A percentile compares a stretch with the other conserved stretches of the same genome.
Evolutionary conservation across 2,113 vertebrate species (phyloP).

Genomic region (Castor canadensis): DNA sequence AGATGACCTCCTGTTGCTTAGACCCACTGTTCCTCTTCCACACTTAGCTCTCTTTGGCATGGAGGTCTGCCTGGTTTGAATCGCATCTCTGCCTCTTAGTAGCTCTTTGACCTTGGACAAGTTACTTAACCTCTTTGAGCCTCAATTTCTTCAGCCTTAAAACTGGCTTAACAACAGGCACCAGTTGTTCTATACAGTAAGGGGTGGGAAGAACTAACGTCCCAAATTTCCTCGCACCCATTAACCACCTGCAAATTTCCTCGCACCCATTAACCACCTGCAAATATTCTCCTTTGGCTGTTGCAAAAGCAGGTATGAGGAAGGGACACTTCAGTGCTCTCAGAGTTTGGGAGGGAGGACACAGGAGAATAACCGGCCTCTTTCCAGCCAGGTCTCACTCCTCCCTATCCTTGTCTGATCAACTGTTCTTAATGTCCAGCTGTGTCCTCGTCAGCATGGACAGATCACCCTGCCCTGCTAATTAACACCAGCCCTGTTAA

Average conservation of each 20-base stretch:
- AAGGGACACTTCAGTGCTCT: neutral
- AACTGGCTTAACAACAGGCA: neutral
- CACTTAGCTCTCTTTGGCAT: neutral
- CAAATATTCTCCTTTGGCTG: neutral
- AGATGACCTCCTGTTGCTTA: neutral
- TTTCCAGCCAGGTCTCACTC: neutral
- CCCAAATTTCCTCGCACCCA: neutral
- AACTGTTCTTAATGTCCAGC: slow-evolving; percentile 55
- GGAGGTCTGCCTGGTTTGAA: neutral
- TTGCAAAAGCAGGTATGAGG: neutral
- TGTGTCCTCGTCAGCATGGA: slow-evolving; percentile 62
- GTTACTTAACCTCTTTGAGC: neutral
- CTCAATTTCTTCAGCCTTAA: neutral
- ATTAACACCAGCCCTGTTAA: slow-evolving; percentile 71
- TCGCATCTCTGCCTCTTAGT: neutral
- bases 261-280: neutral
- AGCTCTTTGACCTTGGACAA: slow-evolving; percentile 5
- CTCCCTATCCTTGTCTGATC: neutral
- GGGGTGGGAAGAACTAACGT: neutral
- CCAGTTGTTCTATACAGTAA: neutral
- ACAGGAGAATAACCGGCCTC: neutral
- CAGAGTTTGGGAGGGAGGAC: neutral
- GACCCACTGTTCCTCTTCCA: neutral
- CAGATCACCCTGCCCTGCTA: slow-evolving; percentile 45
- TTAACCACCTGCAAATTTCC: neutral